Conservation (phyloP, 2,113 vertebrate genomes). For the Calonectris borealis region DNA sequence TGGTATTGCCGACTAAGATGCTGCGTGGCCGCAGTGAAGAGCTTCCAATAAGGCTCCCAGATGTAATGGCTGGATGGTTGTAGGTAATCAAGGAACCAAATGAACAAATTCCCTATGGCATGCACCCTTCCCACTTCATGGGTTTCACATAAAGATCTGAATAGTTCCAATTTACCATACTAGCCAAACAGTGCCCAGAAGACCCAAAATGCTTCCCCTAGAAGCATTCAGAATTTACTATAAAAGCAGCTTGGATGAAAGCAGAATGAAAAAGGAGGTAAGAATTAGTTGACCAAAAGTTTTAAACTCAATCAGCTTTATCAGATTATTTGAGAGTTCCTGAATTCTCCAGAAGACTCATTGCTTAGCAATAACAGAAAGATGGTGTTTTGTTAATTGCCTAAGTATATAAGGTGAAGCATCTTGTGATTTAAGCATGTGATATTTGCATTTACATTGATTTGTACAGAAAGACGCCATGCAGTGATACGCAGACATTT, state of each 20-base stretch:
- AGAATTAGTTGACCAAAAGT: neutral
- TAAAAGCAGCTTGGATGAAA: slow-evolving; percentile 10
- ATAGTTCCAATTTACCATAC: neutral
- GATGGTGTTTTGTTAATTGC: neutral
- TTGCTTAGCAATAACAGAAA: neutral
- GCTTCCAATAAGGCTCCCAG: slow-evolving; percentile 49
- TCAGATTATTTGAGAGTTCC: neutral
- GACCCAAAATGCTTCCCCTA: neutral
- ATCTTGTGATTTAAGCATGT: neutral
- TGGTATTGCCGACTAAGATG: slow-evolving; percentile 46
- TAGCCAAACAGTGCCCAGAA: neutral
- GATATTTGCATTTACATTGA: neutral
- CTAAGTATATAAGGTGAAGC: neutral
- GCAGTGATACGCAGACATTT: neutral
- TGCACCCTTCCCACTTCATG: slow-evolving; percentile 31
- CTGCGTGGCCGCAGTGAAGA: slow-evolving; percentile 48
- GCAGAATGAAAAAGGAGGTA: slow-evolving; percentile 3
- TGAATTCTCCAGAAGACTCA: neutral
- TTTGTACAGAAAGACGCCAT: neutral
- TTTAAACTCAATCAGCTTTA: neutral
- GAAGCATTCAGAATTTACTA: neutral
- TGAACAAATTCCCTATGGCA: slow-evolving; percentile 31
- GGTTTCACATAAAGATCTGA: neutral
- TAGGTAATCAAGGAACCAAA: slow-evolving; percentile 54
- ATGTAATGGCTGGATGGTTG: slow-evolving; percentile 47